phyloP scores from a whole-genome alignment of 2,797 vertebrate species.

The Tinamus major region DNA sequence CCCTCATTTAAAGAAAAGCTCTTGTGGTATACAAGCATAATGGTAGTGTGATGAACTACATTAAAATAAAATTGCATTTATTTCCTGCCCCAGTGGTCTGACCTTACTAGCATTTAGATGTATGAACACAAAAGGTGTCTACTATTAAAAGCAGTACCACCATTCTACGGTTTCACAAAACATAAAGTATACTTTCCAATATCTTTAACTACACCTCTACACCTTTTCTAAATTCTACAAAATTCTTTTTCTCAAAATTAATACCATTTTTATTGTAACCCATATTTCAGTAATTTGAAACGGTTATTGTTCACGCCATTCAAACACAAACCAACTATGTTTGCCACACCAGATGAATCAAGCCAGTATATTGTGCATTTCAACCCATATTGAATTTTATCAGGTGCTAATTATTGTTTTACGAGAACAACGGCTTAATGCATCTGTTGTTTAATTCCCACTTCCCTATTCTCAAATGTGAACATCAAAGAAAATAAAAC shows the following conservation, averaged over 20 bases:
- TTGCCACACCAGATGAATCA: conserved; percentile 63
- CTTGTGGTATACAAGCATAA: background rate
- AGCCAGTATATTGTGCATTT: conserved; percentile 61
- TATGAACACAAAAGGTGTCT: conserved; percentile 40
- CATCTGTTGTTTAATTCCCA: conserved; percentile 89
- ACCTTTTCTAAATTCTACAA: background rate
- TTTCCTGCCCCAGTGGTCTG: conserved; percentile 62
- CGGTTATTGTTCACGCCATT: conserved; percentile 53
- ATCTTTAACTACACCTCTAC: background rate
- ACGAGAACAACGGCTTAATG: conserved; percentile 84
- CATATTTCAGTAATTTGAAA: background rate
- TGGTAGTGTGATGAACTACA: conserved; percentile 31
- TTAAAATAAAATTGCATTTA: conserved; percentile 68
- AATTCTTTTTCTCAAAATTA: background rate
- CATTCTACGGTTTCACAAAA: background rate
- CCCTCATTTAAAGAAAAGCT: conserved; percentile 1
- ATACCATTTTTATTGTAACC: background rate
- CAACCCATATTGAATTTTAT: conserved; percentile 80
- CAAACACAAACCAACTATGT: conserved; percentile 37
- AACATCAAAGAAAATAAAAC: conserved; percentile 90
- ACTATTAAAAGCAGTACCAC: background rate
- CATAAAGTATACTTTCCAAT: background rate
- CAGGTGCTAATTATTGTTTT: conserved; percentile 87
- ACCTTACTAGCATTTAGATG: conserved; percentile 44
- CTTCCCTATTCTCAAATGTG: conserved; percentile 85